Percentiles rank a stretch among this genome's conserved stretches.
phyloP scores from a whole-genome alignment of 2,113 vertebrate genomes.

The Psittacara wagleri region DNA sequence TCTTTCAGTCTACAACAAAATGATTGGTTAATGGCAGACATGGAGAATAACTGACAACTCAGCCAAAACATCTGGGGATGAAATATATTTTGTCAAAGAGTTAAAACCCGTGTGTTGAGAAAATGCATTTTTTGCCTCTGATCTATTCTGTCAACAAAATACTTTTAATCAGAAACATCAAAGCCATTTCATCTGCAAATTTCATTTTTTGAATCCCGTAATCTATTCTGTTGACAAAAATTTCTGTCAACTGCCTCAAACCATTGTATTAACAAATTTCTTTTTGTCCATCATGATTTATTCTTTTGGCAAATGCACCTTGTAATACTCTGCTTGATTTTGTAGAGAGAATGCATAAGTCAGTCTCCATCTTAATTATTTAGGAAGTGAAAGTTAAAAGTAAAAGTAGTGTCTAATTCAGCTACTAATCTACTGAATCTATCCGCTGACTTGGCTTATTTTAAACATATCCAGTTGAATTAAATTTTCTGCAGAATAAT shows the following conservation, averaged over 20 bases:
- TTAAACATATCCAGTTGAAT: not conserved
- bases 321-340: constrained; percentile 11
- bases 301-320: constrained; percentile 42
- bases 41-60: constrained; percentile 52
- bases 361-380: constrained; percentile 35
- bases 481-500: not conserved
- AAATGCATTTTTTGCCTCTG: constrained; percentile 64
- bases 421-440: not conserved
- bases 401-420: not conserved
- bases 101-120: constrained; percentile 63
- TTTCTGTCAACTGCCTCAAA: constrained; percentile 75
- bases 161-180: constrained; percentile 76
- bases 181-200: constrained; percentile 75
- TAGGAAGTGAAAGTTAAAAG: not conserved
- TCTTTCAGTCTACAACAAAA: not conserved
- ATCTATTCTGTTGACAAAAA: constrained; percentile 79
- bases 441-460: not conserved
- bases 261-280: constrained; percentile 78
- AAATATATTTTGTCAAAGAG: constrained; percentile 70
- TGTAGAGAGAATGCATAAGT: constrained; percentile 27
- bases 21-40: constrained; percentile 31
- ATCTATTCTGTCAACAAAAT: constrained; percentile 77
- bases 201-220: constrained; percentile 74
- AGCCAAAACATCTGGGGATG: constrained; percentile 57
- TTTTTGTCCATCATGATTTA: constrained; percentile 77